Conservation (phyloP, 2,888 invertebrate species). For the Ischnus inquisitorius region DNA sequence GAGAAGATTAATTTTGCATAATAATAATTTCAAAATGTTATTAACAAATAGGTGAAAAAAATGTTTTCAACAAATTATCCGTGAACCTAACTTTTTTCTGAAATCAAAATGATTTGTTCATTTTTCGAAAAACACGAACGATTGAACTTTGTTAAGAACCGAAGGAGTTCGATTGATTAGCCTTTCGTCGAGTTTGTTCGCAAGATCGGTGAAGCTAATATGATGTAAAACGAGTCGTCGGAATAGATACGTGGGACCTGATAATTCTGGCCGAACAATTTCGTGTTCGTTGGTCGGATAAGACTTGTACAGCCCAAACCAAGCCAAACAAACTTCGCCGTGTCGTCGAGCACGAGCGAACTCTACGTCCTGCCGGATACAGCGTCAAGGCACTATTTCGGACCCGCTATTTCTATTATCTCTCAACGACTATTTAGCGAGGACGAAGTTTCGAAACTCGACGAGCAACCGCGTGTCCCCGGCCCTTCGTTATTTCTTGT, state of each 20-base stretch:
- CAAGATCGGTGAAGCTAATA: neutral
- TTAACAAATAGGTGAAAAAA: no score
- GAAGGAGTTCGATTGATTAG: neutral
- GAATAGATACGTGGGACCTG: constrained; percentile 11
- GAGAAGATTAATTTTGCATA: no score
- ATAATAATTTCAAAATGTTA: no score
- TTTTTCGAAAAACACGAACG: no score
- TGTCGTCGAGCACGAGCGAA: constrained; percentile 8
- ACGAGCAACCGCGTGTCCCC: neutral
- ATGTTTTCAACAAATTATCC: no score
- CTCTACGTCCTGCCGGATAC: constrained; percentile 11
- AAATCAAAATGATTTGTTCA: no score
- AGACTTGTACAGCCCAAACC: constrained; percentile 50
- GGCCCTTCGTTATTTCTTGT: constrained; percentile 3
- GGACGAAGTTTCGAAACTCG: neutral
- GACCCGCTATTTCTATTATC: constrained; percentile 27
- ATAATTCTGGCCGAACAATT: constrained; percentile 61
- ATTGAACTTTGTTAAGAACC: no score
- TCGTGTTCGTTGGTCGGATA: constrained; percentile 48
- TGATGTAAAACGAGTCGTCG: neutral
- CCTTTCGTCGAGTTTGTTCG: neutral
- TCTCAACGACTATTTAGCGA: constrained; percentile 18
- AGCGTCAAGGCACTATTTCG: constrained; percentile 15
- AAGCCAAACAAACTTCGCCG: constrained; percentile 56
- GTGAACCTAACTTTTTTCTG: no score